phyloP scores from a whole-genome alignment of 92 coral and sea anemone species.

The Epizoanthus fatuus region DNA sequence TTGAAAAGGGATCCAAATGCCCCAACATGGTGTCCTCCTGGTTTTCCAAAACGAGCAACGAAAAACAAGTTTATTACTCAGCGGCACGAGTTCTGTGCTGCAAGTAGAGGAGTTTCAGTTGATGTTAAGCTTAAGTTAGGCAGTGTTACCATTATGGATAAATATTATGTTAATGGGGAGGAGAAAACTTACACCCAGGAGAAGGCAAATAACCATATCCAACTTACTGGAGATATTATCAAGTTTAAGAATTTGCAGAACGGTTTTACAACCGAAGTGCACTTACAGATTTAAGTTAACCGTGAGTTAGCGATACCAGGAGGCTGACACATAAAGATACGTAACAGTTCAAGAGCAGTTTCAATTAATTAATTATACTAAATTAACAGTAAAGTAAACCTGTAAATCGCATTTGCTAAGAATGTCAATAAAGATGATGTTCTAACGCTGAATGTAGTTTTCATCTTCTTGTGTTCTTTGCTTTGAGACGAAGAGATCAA shows the following conservation, averaged over 20 bases:
- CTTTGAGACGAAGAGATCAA: too few species aligned
- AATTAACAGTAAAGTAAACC: too few species aligned
- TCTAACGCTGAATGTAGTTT: too few species aligned
- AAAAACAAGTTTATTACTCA: not conserved
- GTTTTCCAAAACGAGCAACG: not conserved
- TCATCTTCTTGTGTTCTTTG: too few species aligned
- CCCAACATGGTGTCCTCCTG: not conserved
- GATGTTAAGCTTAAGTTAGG: not conserved
- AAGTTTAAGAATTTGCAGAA: not conserved
- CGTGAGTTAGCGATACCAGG: too few species aligned
- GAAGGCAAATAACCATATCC: not conserved
- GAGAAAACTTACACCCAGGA: not conserved
- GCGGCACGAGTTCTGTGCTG: not conserved
- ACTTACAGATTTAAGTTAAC: too few species aligned
- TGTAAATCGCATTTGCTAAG: too few species aligned
- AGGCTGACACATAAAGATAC: too few species aligned
- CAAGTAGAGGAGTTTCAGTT: not conserved
- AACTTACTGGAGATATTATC: not conserved
- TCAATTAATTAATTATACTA: too few species aligned
- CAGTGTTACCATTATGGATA: not conserved
- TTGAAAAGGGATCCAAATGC: not conserved
- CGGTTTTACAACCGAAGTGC: too few species aligned
- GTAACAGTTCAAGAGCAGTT: too few species aligned
- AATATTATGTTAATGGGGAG: not conserved
- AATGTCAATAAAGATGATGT: too few species aligned